Evolutionary conservation across 2,797 vertebrate genomes (phyloP), one percentile per base, ranked within the genome.

Genomic region (Balearica regulorum): DNA sequence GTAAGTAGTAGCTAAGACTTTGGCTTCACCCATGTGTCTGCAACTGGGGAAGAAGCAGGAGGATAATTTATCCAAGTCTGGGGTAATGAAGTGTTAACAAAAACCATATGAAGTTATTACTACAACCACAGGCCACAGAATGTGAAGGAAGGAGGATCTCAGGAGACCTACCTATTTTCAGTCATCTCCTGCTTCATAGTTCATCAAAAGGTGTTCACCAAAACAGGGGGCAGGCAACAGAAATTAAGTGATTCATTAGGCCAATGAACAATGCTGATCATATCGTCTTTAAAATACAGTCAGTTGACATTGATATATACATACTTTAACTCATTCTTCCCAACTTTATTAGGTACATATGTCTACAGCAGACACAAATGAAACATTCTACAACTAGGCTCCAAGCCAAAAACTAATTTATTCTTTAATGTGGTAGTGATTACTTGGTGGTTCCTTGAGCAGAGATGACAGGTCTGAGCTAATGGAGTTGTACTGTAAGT

Each of bases 401-500:
- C 86, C 87, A 95, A 97, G 98, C 98, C 98, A 98, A 98, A 98
- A 98, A 97, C 98, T 98, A 98, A 98, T 98, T 98, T 98, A 98
- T 98, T 98, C 98, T 98, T 98, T 98, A 98, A 98, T 98, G 98
- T 98, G 98, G 97, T 98, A 97, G 98, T 98, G 98, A 98, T 98
- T 98, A 98, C 97, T 98, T 97, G 98, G 98, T 98, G 97, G 97
- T 98, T 98, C 97, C 98, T 98, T 97, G 97, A 98, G 97, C 97
- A 96, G 98, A 98, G 98, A 98, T 98, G 98, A 98, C 98, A 98
- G 98, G 96, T 98, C 97, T 97, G 94, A 98, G 98, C 98, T 98
- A 98, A 98, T 98, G 98, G 98, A 98, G 97, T 98, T 98, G 98
- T 98, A 98, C 98, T 98, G 98, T 98, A 98, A 98, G 98, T 98